Base-by-base conservation (phyloP, 2,888 invertebrate genomes). In the Blastobasis adustella region DNA sequence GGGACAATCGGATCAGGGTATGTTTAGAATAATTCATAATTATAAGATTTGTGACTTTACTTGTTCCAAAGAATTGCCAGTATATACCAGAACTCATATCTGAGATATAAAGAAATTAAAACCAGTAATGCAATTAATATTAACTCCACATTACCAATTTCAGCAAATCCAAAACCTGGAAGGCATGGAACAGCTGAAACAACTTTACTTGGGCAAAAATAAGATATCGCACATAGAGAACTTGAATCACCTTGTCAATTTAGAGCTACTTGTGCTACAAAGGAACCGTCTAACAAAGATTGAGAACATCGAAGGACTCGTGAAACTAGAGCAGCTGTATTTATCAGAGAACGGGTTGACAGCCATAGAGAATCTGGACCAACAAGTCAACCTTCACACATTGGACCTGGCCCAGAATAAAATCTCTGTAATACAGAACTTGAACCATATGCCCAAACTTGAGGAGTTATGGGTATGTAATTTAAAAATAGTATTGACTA, bases 391-490 rank as follows among this genome's bases (percentile, higher is more conserved):
- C 41, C 69, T 99, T 50, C 92, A 94, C 58, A 98, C 98, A 0
- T 82, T 99, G 52, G 99, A 99, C 82, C 76, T 99, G 62, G 96
- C 98, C 0, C 91, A 93, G 62, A 99, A 99, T 79, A 92, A 93
- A 71, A 93, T 99, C 36, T 91, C 92, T 42, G 86, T 79, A 3
- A 93, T 99, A 58, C 92, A 94, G 57, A 96, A 97, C 73, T 77
- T 99, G 8, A 82, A 88, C 8, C 93, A 95, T 75, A 90, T 99
- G 66, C 73, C 64, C 2, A 86, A 93, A n/a, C 87, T 99, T 58
- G 94, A 96, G 70, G 99, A 99, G 80, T 91, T 99, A 67, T 99
- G 99, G 99, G 97, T 98, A 82, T 89, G 89, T 67, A 53, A 86
- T 87, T 10, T 6, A 40, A 40, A 9, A 8, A 40, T 40, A 40